Evolutionary conservation across 2,888 invertebrate species (phyloP).

Genomic region (Cyclophora albipunctata): DNA sequence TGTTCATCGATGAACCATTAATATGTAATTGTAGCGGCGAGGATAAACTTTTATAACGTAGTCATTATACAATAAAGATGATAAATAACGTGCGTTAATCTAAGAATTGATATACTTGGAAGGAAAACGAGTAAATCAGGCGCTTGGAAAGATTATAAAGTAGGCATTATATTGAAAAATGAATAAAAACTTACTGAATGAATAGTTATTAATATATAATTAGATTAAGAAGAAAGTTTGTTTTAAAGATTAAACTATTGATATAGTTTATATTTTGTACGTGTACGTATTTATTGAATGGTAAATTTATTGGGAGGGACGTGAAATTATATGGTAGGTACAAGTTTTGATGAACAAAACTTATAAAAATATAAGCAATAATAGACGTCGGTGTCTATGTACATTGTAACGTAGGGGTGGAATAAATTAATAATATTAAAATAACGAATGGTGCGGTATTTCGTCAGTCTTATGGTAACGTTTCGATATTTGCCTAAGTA

Average conservation of each 20-base stretch:
- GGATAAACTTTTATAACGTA: slow-evolving; percentile 58
- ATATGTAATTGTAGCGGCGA: slow-evolving; percentile 42
- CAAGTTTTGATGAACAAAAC: slow-evolving; percentile 70
- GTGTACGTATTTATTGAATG: slow-evolving; percentile 76
- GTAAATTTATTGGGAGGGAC: slow-evolving; percentile 73
- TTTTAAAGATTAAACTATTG: slow-evolving; percentile 76
- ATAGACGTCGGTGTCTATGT: slow-evolving; percentile 70
- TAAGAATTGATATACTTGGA: slow-evolving; percentile 58
- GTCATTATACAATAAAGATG: slow-evolving; percentile 51
- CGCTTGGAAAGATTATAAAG: slow-evolving; percentile 74
- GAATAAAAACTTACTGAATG: slow-evolving; percentile 70
- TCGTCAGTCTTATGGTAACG: slow-evolving; percentile 63
- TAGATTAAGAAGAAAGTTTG: slow-evolving; percentile 67
- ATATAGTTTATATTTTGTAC: slow-evolving; percentile 77
- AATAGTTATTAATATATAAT: slow-evolving; percentile 76
- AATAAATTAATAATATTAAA: slow-evolving; percentile 31
- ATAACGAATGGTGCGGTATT: slow-evolving; percentile 69
- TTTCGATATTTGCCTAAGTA: slow-evolving; percentile 58
- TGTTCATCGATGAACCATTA: slow-evolving; percentile 18
- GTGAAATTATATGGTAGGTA: slow-evolving; percentile 74
- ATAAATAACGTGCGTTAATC: slow-evolving; percentile 46
- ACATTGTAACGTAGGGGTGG: slow-evolving; percentile 68
- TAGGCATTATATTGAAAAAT: slow-evolving; percentile 71
- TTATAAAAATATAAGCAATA: slow-evolving; percentile 71
- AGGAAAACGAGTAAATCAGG: slow-evolving; percentile 54